These are phyloP conservation scores for Ataeniobius toweri DNA, from an alignment of 2,797 vertebrate species.

Conservation along the genomic window DNA sequence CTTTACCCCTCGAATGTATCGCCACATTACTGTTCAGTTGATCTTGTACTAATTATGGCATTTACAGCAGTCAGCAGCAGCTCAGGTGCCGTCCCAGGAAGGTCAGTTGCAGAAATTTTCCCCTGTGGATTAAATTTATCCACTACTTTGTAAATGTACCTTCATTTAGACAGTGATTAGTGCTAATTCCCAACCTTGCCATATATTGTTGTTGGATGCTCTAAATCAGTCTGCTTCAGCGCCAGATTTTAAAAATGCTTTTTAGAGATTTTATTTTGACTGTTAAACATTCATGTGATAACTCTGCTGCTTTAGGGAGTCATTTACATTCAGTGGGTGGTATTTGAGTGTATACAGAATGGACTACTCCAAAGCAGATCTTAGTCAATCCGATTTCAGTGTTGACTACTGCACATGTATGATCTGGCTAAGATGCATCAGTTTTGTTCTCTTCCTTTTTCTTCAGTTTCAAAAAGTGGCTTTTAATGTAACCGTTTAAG, in stretches of 20 bases:
- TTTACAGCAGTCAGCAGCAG: background rate
- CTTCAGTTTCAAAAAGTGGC: background rate
- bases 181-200: background rate
- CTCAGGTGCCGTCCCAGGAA: background rate
- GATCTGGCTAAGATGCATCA: background rate
- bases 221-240: background rate
- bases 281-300: background rate
- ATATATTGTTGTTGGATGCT: background rate
- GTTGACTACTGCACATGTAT: too few relatives aligned
- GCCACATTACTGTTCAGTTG: background rate
- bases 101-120: too few relatives aligned
- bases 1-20: background rate
- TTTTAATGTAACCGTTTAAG: background rate
- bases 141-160: too few relatives aligned
- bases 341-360: background rate
- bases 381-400: too few relatives aligned
- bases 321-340: background rate
- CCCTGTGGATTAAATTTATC: too few relatives aligned
- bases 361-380: background rate
- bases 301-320: background rate
- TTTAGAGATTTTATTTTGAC: too few relatives aligned
- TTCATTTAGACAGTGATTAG: background rate
- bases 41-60: background rate
- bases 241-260: too few relatives aligned
- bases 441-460: background rate